Evolutionary conservation across 2,113 vertebrate species (phyloP).

Genomic region (Tetrax tetrax): DNA sequence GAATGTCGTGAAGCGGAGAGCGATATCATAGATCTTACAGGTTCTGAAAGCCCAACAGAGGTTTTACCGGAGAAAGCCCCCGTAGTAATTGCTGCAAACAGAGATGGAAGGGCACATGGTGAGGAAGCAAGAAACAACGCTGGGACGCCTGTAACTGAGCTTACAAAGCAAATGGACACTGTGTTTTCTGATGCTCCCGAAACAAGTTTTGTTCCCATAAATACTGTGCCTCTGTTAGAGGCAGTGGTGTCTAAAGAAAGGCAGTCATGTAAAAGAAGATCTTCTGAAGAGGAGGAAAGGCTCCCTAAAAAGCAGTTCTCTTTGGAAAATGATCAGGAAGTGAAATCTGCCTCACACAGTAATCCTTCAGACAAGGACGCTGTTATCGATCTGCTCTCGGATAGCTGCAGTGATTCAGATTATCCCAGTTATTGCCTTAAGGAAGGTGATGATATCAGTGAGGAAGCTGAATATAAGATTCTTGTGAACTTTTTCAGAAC

Average conservation of each 20-base stretch:
- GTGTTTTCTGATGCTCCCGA: conserved; percentile 81
- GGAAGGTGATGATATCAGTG: conserved; percentile 79
- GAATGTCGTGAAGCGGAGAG: not conserved
- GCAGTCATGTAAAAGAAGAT: conserved; percentile 89
- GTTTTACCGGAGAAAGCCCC: not conserved
- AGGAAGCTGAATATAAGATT: conserved; percentile 93
- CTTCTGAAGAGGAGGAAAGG: conserved; percentile 88
- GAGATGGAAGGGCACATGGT: not conserved
- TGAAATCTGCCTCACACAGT: not conserved
- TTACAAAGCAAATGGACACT: conserved; percentile 88
- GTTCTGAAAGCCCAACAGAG: not conserved
- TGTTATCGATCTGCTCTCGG: conserved; percentile 58
- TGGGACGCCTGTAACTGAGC: conserved; percentile 91
- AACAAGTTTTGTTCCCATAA: conserved; percentile 62
- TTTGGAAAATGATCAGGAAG: conserved; percentile 77
- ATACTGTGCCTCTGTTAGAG: not conserved
- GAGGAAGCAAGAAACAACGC: conserved; percentile 86
- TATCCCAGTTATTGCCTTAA: conserved; percentile 60
- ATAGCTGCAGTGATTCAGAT: not conserved
- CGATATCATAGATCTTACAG: conserved; percentile 17
- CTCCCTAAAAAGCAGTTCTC: conserved; percentile 93
- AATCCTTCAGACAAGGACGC: conserved; percentile 8
- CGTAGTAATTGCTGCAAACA: not conserved
- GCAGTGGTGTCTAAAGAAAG: conserved; percentile 77
- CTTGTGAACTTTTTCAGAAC: conserved; percentile 97